Base-by-base conservation (phyloP, 2,888 invertebrate species). In the Eueremaeus valkanovi region DNA sequence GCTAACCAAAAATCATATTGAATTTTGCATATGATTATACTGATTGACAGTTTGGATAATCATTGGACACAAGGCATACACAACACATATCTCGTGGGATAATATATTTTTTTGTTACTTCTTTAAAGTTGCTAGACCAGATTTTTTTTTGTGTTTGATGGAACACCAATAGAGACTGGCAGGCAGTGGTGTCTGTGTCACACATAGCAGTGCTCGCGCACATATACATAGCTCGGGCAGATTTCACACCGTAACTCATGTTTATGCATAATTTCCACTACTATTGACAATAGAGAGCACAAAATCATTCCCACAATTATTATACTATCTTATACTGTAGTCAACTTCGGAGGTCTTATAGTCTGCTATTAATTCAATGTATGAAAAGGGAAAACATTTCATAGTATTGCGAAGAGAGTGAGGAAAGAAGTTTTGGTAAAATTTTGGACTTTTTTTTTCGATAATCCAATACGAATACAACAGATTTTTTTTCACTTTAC, bases 11-110 rank as follows among this genome's bases (percentile, higher is more conserved):
- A 58, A 29, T 24, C 21, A 58, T 58, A 58, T 58, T 58, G 58
- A 58, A 24, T 58, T 58, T 24, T 58, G 58, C 58, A 58, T 58
- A 58, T 58, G 11, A 58, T 58, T 58, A 49, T 49, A 58, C 58
- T 58, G 58, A 58, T 58, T 58, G 58, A 58, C 58, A 58, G 58
- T 58, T 27, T 58, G 27, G 58, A 27, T 58, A 58, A 58, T 58
- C 58, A 58, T 58, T 49, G n/a, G 49, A 49, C n/a, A n/a, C 49
- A 49, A n/a, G n/a, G n/a, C n/a, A n/a, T n/a, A n/a, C n/a, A n/a
- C 16, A n/a, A 49, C 49, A 13, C 29, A n/a, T 24, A 3, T 58
- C 58, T 58, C 58, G 58, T 58, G 58, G 58, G 58, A 58, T 58
- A 58, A 49, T 49, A 49, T 9, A 42, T 42, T 42, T 42, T 49